Evolutionary conservation across 1,140 invertebrate genomes (phyloP), one percentile per base, ranked within the genome.

Genomic region (Drosophila bocqueti): DNA sequence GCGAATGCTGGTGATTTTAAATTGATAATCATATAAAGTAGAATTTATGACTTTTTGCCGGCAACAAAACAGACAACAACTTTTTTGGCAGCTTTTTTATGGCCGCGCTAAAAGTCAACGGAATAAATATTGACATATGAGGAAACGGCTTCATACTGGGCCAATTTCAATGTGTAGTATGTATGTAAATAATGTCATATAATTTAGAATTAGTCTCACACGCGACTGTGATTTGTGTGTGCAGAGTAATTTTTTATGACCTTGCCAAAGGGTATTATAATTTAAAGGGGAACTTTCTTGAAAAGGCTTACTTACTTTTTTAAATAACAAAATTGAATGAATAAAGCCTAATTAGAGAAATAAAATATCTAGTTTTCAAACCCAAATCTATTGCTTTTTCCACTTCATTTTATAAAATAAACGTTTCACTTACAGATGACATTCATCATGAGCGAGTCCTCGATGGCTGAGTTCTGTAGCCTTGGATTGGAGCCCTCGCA

Each of bases 401-500:
- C 4, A n/a, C 9, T 43, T 52, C 29, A 31, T 54, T 29, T n/a
- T 3, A 31, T 38, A 24, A 11, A 4, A 13, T 45, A 54, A 31
- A 46, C 36, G 47, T 49, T 69, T 40, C 54, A 97, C 97, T 97
- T 94, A 97, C 97, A 98, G 65, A 97, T 96, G 81, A 98, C 96
- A 93, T 97, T 97, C 61, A 98, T 93, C 77, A 95, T 95, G 91
- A 97, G 96, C 42, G 95, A 95, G 91, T 98, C 97, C 86, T 98
- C 96, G 43, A 97, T 94, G 64, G 94, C 95, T 54, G 96, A 95
- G 45, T 95, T 95, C 36, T 95, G 94, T 36, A 98, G 94, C 34
- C 94, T 94, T 13, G 95, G 96, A 94, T 98, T 98, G 89, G 97
- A 96, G 1, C 96, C 97, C 75, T 96, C 95, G 92, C 97, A 98